Evolutionary conservation across 1,140 invertebrate genomes (phyloP).

Genomic region (Apocrypta bakeri): DNA sequence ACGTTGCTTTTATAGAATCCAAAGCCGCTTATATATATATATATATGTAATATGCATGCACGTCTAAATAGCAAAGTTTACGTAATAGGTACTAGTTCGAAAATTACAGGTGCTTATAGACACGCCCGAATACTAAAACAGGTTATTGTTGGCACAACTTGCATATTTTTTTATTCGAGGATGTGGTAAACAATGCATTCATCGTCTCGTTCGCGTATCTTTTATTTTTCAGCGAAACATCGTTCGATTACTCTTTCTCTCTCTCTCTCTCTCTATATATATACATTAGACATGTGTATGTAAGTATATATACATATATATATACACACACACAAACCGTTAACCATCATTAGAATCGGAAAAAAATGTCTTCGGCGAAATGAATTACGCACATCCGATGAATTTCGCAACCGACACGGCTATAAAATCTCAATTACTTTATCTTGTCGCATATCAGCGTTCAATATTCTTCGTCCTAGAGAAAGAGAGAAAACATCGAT

Average conservation of each 20-base stretch:
- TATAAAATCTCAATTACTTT: constrained; percentile 36
- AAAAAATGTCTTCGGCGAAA: not conserved
- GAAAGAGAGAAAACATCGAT: no score
- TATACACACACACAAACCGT: no score
- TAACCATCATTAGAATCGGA: no score
- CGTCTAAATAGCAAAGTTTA: not conserved
- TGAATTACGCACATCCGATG: not conserved
- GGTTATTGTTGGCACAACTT: constrained; percentile 47
- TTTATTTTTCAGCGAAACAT: not conserved
- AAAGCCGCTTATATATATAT: not conserved
- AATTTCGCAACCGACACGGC: not conserved
- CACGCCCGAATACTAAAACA: constrained; percentile 46
- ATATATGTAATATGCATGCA: not conserved
- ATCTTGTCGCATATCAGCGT: constrained; percentile 10
- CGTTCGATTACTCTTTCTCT: no score
- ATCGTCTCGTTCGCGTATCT: not conserved
- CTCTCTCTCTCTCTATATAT: no score
- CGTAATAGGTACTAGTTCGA: constrained; percentile 29
- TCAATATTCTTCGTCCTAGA: no score
- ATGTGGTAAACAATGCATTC: constrained; percentile 24
- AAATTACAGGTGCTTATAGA: constrained; percentile 40
- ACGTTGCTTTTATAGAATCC: constrained; percentile 9
- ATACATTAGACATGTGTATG: no score
- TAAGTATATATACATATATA: no score
- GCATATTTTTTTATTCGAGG: constrained; percentile 35